Conservation (phyloP, 2,888 invertebrate genomes). For the Camponotus fellah region DNA sequence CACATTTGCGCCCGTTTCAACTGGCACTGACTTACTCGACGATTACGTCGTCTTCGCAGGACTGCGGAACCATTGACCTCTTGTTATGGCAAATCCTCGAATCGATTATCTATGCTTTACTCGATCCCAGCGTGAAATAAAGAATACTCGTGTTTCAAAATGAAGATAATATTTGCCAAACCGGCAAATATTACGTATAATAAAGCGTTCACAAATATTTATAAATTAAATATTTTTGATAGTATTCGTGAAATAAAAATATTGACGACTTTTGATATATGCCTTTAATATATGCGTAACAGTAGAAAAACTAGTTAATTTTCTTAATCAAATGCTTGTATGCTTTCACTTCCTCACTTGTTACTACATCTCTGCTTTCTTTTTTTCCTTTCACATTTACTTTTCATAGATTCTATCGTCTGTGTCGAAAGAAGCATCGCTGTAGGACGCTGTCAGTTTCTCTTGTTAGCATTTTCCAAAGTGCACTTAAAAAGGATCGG, state of each 20-base stretch:
- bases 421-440: background rate
- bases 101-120: constrained; percentile 1
- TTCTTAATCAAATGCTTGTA: background rate
- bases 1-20: constrained; percentile 81
- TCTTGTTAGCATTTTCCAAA: background rate
- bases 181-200: background rate
- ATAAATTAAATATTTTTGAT: background rate
- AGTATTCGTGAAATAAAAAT: background rate
- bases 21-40: constrained; percentile 47
- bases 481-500: background rate
- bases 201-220: background rate
- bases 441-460: background rate
- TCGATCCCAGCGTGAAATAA: background rate
- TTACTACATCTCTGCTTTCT: constrained; percentile 28
- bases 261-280: background rate
- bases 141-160: background rate
- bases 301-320: background rate
- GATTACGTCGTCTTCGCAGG: constrained; percentile 67
- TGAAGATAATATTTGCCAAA: background rate
- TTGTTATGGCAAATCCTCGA: constrained; percentile 10
- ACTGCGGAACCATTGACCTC: constrained; percentile 70
- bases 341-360: constrained; percentile 15
- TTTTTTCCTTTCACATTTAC: constrained; percentile 29
- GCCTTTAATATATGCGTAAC: background rate
- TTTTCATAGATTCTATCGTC: constrained; percentile 32